Evolutionary conservation across 2,888 invertebrate genomes (phyloP).

Genomic region (Luperina nickerlii): DNA sequence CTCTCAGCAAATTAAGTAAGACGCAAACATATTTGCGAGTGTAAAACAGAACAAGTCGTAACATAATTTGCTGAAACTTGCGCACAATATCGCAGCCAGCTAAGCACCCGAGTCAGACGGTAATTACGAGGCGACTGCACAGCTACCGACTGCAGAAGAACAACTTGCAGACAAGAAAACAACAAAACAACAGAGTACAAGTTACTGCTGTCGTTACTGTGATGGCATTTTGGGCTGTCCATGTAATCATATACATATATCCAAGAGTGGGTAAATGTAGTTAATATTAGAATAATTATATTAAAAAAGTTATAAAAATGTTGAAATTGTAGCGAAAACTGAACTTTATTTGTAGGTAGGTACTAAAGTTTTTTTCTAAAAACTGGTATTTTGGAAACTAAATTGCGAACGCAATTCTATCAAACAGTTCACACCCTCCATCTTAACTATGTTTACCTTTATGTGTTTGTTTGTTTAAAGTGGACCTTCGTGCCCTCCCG

Average conservation of each 20-base stretch:
- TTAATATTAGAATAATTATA: not conserved
- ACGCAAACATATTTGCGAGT: constrained; percentile 34
- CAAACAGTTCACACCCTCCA: not conserved
- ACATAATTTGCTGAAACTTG: constrained; percentile 57
- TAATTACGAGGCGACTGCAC: constrained; percentile 36
- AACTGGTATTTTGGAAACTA: too few species aligned
- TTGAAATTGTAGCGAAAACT: not conserved
- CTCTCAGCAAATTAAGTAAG: not conserved
- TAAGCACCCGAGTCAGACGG: constrained; percentile 48
- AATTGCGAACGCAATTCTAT: not conserved
- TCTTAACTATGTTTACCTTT: too few species aligned
- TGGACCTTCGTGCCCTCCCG: not conserved
- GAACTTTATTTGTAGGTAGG: not conserved
- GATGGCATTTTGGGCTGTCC: not conserved
- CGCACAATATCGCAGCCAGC: constrained; percentile 53
- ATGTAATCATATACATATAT: too few species aligned
- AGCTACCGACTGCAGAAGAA: constrained; percentile 33
- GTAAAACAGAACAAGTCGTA: constrained; percentile 45
- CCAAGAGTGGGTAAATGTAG: not conserved
- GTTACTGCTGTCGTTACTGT: not conserved
- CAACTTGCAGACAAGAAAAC: constrained; percentile 14
- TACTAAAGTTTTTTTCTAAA: not conserved
- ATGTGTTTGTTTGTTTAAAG: not conserved
- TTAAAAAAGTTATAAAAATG: not conserved
- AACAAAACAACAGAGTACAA: not conserved